Evolutionary conservation across 2,113 vertebrate genomes (phyloP).

Genomic region (Clarias macrocephalus): DNA sequence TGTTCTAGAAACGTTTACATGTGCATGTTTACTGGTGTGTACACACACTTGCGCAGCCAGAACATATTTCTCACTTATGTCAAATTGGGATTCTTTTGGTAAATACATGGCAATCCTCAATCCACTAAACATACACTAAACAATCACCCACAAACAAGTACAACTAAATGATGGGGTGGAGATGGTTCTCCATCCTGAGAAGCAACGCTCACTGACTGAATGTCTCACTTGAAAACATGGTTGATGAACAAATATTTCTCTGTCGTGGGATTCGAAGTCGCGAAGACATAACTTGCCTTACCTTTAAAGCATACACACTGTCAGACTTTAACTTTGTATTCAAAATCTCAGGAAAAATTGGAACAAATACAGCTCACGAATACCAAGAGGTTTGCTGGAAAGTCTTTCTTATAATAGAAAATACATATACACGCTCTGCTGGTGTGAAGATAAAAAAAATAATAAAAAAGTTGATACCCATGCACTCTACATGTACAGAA

Average conservation of each 20-base stretch:
- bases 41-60: neutral
- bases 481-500: neutral
- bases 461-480: neutral
- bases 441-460: conserved; percentile 15
- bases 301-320: neutral
- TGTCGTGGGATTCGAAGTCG: neutral
- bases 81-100: neutral
- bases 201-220: neutral
- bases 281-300: neutral
- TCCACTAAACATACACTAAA: neutral
- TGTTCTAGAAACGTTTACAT: neutral
- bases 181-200: neutral
- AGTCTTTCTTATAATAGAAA: neutral
- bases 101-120: neutral
- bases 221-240: neutral
- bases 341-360: neutral
- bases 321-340: neutral
- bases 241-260: neutral
- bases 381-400: neutral
- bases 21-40: neutral
- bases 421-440: neutral
- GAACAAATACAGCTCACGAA: neutral
- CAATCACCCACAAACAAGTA: neutral
- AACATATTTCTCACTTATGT: neutral
- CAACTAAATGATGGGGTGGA: neutral